Percentiles rank a stretch among this genome's conserved stretches.
phyloP scores from a whole-genome alignment of 1,140 invertebrate genomes.

The Pararge aegeria region DNA sequence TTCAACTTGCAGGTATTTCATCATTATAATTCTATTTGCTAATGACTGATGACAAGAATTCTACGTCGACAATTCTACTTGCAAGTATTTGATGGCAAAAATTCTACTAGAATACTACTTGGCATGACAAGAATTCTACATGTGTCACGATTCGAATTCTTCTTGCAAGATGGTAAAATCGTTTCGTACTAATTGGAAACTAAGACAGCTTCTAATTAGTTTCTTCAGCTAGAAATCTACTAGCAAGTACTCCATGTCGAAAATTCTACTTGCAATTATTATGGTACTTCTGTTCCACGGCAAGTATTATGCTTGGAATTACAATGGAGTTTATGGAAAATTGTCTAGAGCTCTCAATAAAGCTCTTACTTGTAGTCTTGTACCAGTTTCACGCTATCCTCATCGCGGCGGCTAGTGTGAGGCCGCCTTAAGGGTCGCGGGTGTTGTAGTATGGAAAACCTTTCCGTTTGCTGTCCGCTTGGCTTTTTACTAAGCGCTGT shows the following conservation, averaged over 20 bases:
- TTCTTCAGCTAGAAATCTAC: no score
- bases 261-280: neutral
- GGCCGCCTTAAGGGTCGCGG: conserved; percentile 61
- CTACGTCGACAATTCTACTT: neutral
- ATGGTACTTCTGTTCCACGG: neutral
- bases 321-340: neutral
- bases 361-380: conserved; percentile 64
- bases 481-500: conserved; percentile 64
- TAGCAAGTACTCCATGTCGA: neutral
- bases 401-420: conserved; percentile 41
- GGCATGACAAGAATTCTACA: neutral
- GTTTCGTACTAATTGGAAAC: no score
- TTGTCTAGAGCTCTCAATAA: neutral
- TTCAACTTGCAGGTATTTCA: neutral
- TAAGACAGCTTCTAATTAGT: no score
- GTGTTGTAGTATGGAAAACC: conserved; percentile 69
- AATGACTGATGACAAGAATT: neutral
- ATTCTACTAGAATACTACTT: neutral
- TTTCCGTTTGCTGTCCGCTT: conserved; percentile 45
- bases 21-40: neutral
- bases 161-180: neutral
- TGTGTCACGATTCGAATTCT: neutral
- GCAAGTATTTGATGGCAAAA: neutral
- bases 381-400: conserved; percentile 71
- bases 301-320: neutral